Percentiles rank a stretch among this genome's conserved stretches.
These are phyloP conservation scores for Glyphotaelius pellucidus DNA, from an alignment of 2,888 invertebrate species.

Conservation along the genomic window DNA sequence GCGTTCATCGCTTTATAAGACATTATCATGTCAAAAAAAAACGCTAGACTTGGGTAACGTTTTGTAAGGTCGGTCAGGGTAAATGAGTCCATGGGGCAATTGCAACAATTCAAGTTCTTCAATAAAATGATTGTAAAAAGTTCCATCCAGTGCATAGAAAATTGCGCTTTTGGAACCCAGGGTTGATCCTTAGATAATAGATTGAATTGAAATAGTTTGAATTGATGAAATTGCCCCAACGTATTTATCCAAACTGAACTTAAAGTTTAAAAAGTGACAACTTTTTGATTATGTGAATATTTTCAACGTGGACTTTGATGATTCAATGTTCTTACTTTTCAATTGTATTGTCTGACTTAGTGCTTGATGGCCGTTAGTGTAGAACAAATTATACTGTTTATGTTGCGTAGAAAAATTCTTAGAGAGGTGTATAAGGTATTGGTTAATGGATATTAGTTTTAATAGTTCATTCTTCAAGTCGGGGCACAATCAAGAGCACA, in stretches of 20 bases:
- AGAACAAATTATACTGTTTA: slow-evolving; percentile 2
- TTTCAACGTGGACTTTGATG: background rate
- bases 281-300: background rate
- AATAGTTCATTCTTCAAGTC: background rate
- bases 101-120: background rate
- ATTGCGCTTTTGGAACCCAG: background rate
- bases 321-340: background rate
- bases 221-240: background rate
- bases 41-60: background rate
- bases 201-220: background rate
- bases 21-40: background rate
- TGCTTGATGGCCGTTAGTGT: slow-evolving; percentile 27
- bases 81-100: background rate
- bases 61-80: background rate
- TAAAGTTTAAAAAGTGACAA: background rate
- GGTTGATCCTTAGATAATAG: background rate
- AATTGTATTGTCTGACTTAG: slow-evolving; percentile 26
- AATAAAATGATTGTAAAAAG: background rate
- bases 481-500: background rate
- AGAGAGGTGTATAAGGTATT: background rate
- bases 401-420: background rate
- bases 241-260: background rate
- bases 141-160: background rate
- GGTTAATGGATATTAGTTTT: background rate
- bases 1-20: too few species aligned